Percentiles rank a stretch among this genome's conserved stretches.
These are phyloP conservation scores for Lamproptera curius DNA, from an alignment of 2,888 invertebrate genomes.

Conservation along the genomic window DNA sequence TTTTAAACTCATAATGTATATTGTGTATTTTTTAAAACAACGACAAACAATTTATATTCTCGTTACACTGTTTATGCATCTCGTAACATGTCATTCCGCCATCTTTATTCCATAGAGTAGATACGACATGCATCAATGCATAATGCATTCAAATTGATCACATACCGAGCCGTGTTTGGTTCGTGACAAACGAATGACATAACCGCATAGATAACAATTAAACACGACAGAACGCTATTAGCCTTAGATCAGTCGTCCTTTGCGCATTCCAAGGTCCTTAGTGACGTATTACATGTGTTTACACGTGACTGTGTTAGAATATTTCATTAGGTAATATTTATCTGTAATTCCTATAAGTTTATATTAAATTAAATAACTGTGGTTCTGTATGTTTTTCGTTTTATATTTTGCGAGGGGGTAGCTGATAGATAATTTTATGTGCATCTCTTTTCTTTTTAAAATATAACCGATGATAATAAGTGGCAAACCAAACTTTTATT, in stretches of 20 bases:
- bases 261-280: conserved; percentile 7
- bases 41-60: too few species aligned
- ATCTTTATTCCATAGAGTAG: not conserved
- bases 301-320: conserved; percentile 13
- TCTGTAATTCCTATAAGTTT: too few species aligned
- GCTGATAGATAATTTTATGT: too few species aligned
- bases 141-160: conserved; percentile 10
- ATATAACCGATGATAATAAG: too few species aligned
- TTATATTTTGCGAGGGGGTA: too few species aligned
- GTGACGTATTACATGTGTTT: conserved; percentile 1
- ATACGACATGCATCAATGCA: not conserved
- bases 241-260: conserved; percentile 8
- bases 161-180: not conserved
- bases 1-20: too few species aligned
- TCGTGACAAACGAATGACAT: conserved; percentile 17
- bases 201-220: conserved; percentile 13
- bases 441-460: too few species aligned
- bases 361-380: too few species aligned
- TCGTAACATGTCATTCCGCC: not conserved
- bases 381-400: not conserved
- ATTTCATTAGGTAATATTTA: not conserved
- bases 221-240: not conserved
- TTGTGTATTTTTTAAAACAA: too few species aligned
- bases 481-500: too few species aligned
- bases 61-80: too few species aligned